Evolutionary conservation across 1,140 invertebrate genomes (phyloP).

Genomic region (Drosophila subobscura): DNA sequence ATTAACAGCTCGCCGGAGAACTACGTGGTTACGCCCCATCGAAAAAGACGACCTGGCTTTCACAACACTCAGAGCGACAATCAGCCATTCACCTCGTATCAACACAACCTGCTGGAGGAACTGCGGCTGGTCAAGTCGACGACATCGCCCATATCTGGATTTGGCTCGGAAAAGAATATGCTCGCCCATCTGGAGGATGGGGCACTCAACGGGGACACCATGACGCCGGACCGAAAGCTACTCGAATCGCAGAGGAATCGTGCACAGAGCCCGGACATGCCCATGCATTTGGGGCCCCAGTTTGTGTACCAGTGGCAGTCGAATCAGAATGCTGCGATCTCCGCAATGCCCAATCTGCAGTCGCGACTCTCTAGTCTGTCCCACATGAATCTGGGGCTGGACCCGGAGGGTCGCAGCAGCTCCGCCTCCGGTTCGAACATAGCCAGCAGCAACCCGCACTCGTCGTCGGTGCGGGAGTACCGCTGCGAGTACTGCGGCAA

Average conservation of each 20-base stretch:
- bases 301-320: slow-evolving; percentile 82
- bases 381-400: slow-evolving; percentile 67
- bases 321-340: slow-evolving; percentile 68
- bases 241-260: slow-evolving; percentile 66
- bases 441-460: slow-evolving; percentile 60
- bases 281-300: slow-evolving; percentile 69
- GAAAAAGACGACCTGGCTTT: slow-evolving; percentile 92
- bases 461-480: slow-evolving; percentile 89
- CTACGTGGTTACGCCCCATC: slow-evolving; percentile 92
- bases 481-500: slow-evolving; percentile 94
- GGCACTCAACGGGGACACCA: slow-evolving; percentile 54
- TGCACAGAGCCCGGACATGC: slow-evolving; percentile 66
- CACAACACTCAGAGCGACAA: slow-evolving; percentile 93
- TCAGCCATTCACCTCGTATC: slow-evolving; percentile 92
- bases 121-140: slow-evolving; percentile 80
- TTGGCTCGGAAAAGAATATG: slow-evolving; percentile 71
- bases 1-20: slow-evolving; percentile 88
- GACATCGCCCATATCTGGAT: slow-evolving; percentile 78
- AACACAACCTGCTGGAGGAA: slow-evolving; percentile 88
- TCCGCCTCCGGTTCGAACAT: slow-evolving; percentile 53
- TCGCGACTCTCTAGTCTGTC: slow-evolving; percentile 74
- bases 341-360: slow-evolving; percentile 73
- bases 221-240: slow-evolving; percentile 67
- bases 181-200: slow-evolving; percentile 68
- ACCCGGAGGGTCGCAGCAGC: slow-evolving; percentile 54